Base-by-base conservation (phyloP, 2,888 invertebrate species). In the Charanyca ferruginea region DNA sequence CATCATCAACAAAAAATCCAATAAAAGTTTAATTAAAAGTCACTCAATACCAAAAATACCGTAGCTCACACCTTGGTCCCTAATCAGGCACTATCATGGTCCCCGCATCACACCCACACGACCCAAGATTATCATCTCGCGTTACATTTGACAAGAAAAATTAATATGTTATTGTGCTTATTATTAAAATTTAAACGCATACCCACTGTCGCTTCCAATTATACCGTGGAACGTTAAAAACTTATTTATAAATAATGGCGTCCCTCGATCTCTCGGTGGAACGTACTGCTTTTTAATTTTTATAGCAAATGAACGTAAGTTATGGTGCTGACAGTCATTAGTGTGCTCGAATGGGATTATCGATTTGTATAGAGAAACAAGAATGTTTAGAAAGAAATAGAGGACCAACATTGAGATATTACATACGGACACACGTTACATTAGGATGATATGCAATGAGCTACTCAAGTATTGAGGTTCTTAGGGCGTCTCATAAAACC, bases 161-260 rank as follows among this genome's bases (percentile, higher is more conserved):
- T 87, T 86, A 89, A 87, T 87, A 87, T 84, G 82, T 85, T 84
- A 87, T 88, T 87, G 84, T 87, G 81, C 78, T 84, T 85, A 86
- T 83, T 84, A 86, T 85, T 84, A 84, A 83, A 83, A 83, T 85
- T 83, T 85, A 83, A 81, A 78, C 69, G 73, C 55, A 70, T 77
- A 65, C 67, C 73, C 73, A 69, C 72, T 68, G 73, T 75, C 80
- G 68, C 72, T 67, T 70, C 81, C 75, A 81, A 81, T 81, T 81
- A 80, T 64, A 74, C 69, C 66, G 66, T 72, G 68, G 32, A 67
- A 73, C 75, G 62, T 78, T 67, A 67, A 65, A 68, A 79, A 77
- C 70, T 75, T 81, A 79, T 81, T 79, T 81, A 81, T 81, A 79
- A 65, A 49, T 65, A 66, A 75, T 76, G 65, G 53, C 28, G 41